Conservation (phyloP, 2,797 vertebrate species). For the Anolis apletophallus region DNA sequence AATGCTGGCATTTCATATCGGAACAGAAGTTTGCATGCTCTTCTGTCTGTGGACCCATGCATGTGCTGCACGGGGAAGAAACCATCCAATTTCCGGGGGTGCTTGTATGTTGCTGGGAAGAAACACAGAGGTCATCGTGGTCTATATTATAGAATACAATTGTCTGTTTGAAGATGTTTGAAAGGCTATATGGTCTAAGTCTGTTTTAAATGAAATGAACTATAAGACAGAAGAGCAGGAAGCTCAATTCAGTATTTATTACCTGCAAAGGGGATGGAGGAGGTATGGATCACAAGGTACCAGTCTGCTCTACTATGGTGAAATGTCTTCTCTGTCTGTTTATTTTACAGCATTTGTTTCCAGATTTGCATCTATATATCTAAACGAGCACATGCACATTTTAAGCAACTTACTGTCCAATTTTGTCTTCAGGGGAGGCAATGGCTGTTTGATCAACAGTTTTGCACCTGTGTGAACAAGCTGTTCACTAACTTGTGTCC, state of each 20-base stretch:
- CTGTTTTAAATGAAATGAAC: neutral
- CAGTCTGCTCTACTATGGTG: neutral
- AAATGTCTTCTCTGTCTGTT: neutral
- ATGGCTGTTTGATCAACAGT: neutral
- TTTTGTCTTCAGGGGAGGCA: neutral
- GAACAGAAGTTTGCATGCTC: conserved; percentile 25
- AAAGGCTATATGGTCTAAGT: neutral
- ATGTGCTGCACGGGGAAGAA: neutral
- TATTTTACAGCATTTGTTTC: neutral
- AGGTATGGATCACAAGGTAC: neutral
- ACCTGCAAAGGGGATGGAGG: neutral
- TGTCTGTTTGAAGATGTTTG: neutral
- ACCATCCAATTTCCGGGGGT: neutral
- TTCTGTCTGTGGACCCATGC: neutral
- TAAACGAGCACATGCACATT: neutral
- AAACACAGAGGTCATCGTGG: neutral
- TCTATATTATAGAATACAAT: neutral
- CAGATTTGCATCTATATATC: neutral
- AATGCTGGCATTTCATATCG: neutral
- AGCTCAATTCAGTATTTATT: neutral
- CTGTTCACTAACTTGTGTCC: neutral
- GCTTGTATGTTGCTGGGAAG: conserved; percentile 11
- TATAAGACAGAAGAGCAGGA: neutral
- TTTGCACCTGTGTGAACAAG: neutral
- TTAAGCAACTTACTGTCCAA: neutral